Base-by-base conservation (phyloP, 1,140 invertebrate species). In the Antheraea mylitta region DNA sequence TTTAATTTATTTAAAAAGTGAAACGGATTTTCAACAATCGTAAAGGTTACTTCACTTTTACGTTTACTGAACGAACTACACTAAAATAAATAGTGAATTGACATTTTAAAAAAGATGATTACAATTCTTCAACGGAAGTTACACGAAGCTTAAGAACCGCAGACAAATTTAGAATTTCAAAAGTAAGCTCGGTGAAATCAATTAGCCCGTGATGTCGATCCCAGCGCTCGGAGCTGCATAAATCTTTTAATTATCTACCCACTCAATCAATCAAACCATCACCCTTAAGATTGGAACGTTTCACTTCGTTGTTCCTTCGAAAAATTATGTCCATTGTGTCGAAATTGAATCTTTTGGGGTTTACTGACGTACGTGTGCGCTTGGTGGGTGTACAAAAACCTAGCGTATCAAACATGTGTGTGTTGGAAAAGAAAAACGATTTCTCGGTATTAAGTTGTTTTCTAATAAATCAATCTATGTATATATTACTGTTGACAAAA, bases 211-310 rank as follows among this genome's bases (percentile, higher is more conserved):
- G 77, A 73, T 79, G 73, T 77, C 78, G 76, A 66, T 78, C 75
- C 82, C 80, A 81, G 77, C 67, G 69, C 70, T 77, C 62, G 66
- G 66, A 60, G 70, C 73, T 68, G n/a, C 74, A 80, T 69, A 79
- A 82, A 80, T 75, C 75, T 82, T 83, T 77, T 90, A 88, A 89
- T 89, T 89, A 87, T 70, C 76, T 79, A 77, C 78, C 77, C 71
- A 76, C 66, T 70, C 75, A 83, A 87, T 83, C 83, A 85, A 85
- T 81, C 75, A 18, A 48, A 48, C 42, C 45, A 53, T 53, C 45
- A 53, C 11, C 45, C 45, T 53, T 53, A 16, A 53, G 45, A 53
- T 53, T 53, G 45, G 16, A 53, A 53, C 45, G 45, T 6, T 53
- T 53, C 45, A 53, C 45, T 53, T 53, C 45, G 45, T 30, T 63